A percentile compares a stretch with the other conserved stretches of the same genome.
Conservation (phyloP, 1,140 invertebrate genomes). For the Polypedilum vanderplanki region DNA sequence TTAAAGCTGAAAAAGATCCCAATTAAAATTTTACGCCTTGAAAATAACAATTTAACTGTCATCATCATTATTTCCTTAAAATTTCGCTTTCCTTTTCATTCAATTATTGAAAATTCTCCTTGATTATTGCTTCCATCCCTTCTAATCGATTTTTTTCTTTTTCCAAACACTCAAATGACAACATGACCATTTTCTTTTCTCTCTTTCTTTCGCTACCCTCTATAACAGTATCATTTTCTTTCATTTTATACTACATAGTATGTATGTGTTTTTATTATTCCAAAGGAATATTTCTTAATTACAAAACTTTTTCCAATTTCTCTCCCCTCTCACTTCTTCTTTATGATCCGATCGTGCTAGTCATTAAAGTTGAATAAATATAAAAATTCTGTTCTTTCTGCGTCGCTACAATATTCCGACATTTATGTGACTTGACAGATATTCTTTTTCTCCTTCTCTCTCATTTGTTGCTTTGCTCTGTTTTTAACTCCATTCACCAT, state of each 20-base stretch:
- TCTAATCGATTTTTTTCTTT: no score
- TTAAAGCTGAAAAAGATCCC: no score
- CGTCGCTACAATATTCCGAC: neutral
- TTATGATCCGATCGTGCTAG: constrained; percentile 21
- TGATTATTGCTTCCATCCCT: no score
- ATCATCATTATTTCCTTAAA: no score
- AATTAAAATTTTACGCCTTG: no score
- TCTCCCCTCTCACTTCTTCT: neutral
- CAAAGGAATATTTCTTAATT: constrained; percentile 21
- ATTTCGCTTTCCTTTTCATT: no score
- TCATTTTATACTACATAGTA: neutral
- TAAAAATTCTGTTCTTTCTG: neutral
- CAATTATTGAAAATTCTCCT: no score
- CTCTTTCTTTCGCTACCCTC: neutral
- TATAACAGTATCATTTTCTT: constrained; percentile 15
- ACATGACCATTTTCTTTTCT: neutral
- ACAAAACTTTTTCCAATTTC: constrained; percentile 28
- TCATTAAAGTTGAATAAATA: constrained; percentile 25
- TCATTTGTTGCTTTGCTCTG: neutral
- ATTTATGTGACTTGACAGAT: neutral
- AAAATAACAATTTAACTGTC: no score
- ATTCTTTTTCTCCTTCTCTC: neutral
- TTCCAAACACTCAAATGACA: no score
- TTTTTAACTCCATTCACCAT: neutral
- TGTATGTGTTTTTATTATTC: constrained; percentile 15